Conservation (phyloP, 2,888 invertebrate species). For the Spisula subtruncata region DNA sequence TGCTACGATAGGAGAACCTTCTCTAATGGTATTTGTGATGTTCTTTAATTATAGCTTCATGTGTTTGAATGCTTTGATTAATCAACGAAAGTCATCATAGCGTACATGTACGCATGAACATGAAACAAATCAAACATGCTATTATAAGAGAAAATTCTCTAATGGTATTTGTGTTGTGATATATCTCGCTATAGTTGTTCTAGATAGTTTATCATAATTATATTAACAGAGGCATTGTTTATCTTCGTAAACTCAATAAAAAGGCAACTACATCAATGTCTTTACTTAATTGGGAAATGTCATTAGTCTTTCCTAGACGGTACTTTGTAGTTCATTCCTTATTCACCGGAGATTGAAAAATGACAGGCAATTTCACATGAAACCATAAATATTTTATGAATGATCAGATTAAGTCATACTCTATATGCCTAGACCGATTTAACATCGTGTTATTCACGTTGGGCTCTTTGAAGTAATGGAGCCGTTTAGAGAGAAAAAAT, state of each 20-base stretch:
- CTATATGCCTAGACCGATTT: not conserved
- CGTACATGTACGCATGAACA: too few species aligned
- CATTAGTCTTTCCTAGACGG: not conserved
- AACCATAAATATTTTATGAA: not conserved
- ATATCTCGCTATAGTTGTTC: too few species aligned
- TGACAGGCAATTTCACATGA: not conserved
- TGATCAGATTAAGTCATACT: not conserved
- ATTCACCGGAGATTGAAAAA: not conserved
- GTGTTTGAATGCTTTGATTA: too few species aligned
- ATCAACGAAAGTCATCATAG: too few species aligned
- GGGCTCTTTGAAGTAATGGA: not conserved
- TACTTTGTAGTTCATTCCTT: not conserved
- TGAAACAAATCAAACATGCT: too few species aligned
- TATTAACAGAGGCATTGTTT: not conserved
- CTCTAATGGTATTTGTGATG: too few species aligned
- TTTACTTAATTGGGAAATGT: not conserved
- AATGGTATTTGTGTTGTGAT: too few species aligned
- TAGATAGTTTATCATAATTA: too few species aligned
- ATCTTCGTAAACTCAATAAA: not conserved
- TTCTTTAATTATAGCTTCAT: too few species aligned
- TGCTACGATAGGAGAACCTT: too few species aligned
- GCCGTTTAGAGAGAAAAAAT: not conserved
- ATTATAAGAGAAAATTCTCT: too few species aligned
- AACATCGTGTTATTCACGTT: not conserved
- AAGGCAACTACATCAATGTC: conserved; percentile 2